A percentile compares a stretch with the other conserved stretches of the same genome.
These are phyloP conservation scores for Diploptera punctata DNA, from an alignment of 2,888 invertebrate genomes.

Conservation along the genomic window DNA sequence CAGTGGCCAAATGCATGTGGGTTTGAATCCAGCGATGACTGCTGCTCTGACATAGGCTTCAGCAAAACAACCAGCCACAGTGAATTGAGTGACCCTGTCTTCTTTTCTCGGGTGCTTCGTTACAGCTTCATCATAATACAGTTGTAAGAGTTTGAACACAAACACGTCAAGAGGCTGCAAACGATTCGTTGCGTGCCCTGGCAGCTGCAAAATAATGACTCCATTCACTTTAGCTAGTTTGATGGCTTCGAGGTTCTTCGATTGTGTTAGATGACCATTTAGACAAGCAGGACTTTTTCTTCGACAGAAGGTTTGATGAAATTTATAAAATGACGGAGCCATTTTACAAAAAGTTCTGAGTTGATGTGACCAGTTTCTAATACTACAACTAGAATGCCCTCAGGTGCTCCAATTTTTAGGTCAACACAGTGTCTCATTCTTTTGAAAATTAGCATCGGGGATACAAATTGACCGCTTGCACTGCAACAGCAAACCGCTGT, in stretches of 20 bases:
- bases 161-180: conserved; percentile 15
- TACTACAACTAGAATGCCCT: not conserved
- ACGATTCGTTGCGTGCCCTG: conserved; percentile 21
- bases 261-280: conserved; percentile 46
- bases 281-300: conserved; percentile 46
- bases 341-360: conserved; percentile 33
- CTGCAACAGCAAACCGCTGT: not conserved
- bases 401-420: not conserved
- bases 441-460: not conserved
- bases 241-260: too few relatives aligned
- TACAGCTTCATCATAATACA: conserved; percentile 9
- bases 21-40: conserved; percentile 9
- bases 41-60: conserved; percentile 21
- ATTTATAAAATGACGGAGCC: too few relatives aligned
- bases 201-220: too few relatives aligned
- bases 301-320: conserved; percentile 44
- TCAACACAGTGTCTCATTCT: not conserved
- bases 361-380: conserved; percentile 31
- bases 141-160: conserved; percentile 12
- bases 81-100: too few relatives aligned
- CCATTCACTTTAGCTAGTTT: too few relatives aligned
- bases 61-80: conserved; percentile 1
- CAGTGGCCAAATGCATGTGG: conserved; percentile 10
- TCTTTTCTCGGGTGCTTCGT: too few relatives aligned
- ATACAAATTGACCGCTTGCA: not conserved